Base-by-base conservation (phyloP, 2,113 vertebrate genomes). In the Xiphophorus hellerii region DNA sequence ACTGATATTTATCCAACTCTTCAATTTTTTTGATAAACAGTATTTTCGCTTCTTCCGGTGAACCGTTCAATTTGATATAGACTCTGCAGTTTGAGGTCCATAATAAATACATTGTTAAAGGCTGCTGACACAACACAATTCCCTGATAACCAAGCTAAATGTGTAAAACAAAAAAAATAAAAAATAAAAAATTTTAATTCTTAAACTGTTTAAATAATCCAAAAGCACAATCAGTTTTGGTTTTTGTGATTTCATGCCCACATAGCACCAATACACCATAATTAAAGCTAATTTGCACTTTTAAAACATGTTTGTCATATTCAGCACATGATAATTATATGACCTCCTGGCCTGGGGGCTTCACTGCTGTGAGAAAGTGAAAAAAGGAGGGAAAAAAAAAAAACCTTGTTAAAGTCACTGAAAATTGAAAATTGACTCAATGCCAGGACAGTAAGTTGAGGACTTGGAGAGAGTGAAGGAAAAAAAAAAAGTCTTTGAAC, bases 361-460 rank as follows among this genome's bases (percentile, higher is more conserved):
- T 77, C 62, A 73, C 70, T 61, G 73, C 72, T 85, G 83, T 82
- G 86, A 89, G 83, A 89, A 87, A 90, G 79, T 84, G 73, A 68
- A 14, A 30, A 58, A 66, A 27, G 33, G 29, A 60, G 35, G 10
- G 35, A 1, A 11, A 37, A 37, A 35, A 58, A 44, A 83, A 82
- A 82, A 65, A 81, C 84, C 83, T 84, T 87, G 88, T 91, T 85
- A 87, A 93, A 92, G 87, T 88, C 87, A 79, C 61, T 66, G 80
- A 82, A 89, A 90, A 91, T 90, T 89, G 82, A 76, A 90, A 92
- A 90, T 91, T 91, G 92, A 89, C 89, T 66, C 73, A 74, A 88
- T 88, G 89, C 92, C 92, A 92, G 89, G 88, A 89, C 92, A 89
- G 90, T 91, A 86, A 89, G 88, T 88, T 91, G 81, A 90, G 79